Evolutionary conservation across 1,140 invertebrate genomes (phyloP).

Genomic region (Andrena cerasifolii): DNA sequence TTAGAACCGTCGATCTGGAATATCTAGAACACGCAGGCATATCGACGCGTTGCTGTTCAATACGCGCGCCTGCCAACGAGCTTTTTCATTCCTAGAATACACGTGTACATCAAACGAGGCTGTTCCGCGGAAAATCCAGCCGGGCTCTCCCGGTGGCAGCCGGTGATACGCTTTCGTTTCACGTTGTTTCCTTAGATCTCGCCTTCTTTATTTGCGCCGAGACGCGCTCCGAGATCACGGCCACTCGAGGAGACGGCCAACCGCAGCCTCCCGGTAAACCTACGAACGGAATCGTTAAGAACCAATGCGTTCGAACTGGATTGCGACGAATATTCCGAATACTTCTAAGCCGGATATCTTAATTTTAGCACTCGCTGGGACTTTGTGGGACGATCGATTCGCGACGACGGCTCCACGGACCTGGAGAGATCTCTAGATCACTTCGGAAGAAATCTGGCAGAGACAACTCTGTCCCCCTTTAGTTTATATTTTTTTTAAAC

Average conservation of each 20-base stretch:
- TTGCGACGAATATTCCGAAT: conserved; percentile 20
- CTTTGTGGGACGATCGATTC: conserved; percentile 3
- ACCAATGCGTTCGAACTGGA: not conserved
- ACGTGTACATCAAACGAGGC: not conserved
- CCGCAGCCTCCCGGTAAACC: conserved; percentile 4
- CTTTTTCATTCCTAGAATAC: conserved; percentile 13
- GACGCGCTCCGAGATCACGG: not conserved
- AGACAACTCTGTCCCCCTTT: too few species aligned
- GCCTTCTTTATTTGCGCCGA: not conserved
- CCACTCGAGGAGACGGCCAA: not conserved
- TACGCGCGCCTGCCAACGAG: not conserved
- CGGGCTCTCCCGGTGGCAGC: not conserved
- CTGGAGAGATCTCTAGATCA: not conserved
- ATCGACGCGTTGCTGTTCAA: conserved; percentile 17
- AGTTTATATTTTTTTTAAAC: too few species aligned
- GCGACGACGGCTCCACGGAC: not conserved
- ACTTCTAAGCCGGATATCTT: conserved; percentile 27
- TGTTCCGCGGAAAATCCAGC: not conserved
- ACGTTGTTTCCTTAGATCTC: not conserved
- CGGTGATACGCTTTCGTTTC: not conserved
- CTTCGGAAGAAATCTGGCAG: too few species aligned
- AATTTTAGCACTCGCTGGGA: conserved; percentile 40
- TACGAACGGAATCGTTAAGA: not conserved
- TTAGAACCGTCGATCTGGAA: conserved; percentile 8
- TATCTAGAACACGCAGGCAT: not conserved